phyloP scores from a whole-genome alignment of 2,113 vertebrate species.

The Austrofundulus limnaeus region DNA sequence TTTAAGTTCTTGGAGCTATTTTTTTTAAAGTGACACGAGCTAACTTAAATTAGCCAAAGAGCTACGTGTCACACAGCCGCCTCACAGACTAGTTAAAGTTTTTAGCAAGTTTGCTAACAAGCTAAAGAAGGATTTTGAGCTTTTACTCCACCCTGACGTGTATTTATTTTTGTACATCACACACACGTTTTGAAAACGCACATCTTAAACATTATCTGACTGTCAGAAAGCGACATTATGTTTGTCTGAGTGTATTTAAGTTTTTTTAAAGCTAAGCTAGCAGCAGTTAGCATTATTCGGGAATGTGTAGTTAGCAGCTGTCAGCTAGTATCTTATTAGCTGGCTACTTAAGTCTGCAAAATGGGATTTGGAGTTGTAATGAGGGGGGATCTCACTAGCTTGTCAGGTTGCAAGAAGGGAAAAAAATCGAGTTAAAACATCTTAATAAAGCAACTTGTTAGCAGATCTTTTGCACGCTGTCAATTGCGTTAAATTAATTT shows the following conservation, averaged over 20 bases:
- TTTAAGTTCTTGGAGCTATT: slow-evolving; percentile 53
- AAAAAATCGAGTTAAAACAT: slow-evolving; percentile 19
- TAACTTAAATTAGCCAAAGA: slow-evolving; percentile 44
- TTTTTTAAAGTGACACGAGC: slow-evolving; percentile 37
- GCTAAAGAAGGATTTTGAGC: slow-evolving; percentile 13
- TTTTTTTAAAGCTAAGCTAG: slow-evolving; percentile 16
- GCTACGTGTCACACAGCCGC: slow-evolving; percentile 83
- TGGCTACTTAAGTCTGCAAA: slow-evolving; percentile 57
- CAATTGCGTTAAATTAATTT: neutral
- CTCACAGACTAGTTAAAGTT: slow-evolving; percentile 72
- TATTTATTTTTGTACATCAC: neutral
- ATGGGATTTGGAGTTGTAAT: slow-evolving; percentile 55
- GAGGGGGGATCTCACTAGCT: too few species aligned
- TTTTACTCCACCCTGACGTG: neutral
- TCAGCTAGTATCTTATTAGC: slow-evolving; percentile 51
- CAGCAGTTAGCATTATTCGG: slow-evolving; percentile 28
- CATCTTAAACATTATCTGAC: neutral
- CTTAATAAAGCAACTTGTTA: slow-evolving; percentile 16
- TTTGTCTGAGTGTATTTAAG: slow-evolving; percentile 12
- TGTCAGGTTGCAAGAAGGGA: slow-evolving; percentile 6
- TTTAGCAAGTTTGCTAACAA: slow-evolving; percentile 73
- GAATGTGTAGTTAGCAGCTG: slow-evolving; percentile 39
- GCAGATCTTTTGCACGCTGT: neutral
- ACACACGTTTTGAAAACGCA: neutral
- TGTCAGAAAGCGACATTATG: neutral